phyloP scores from a whole-genome alignment of 2,888 invertebrate genomes.

The Caenorhabditis drosophilae region DNA sequence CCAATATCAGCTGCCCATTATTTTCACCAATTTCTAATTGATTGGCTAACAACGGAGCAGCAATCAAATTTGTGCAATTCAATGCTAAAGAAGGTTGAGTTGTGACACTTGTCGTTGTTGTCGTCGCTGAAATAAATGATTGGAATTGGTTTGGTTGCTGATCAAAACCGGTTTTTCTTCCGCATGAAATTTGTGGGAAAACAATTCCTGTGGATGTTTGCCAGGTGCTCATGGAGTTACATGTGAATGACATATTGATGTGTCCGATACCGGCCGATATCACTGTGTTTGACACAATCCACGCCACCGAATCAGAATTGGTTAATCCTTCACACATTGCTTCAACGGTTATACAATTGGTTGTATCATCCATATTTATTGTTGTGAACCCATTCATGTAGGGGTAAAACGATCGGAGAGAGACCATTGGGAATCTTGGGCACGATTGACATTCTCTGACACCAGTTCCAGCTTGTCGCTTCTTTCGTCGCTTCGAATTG shows the following conservation, averaged over 20 bases:
- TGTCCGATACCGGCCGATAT: slow-evolving; percentile 9
- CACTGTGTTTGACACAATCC: slow-evolving; percentile 25
- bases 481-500: slow-evolving; percentile 2
- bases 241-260: slow-evolving; percentile 31
- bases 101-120: slow-evolving; percentile 32
- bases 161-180: slow-evolving; percentile 15
- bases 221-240: slow-evolving; percentile 25
- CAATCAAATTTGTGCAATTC: slow-evolving; percentile 29
- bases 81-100: slow-evolving; percentile 15
- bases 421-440: slow-evolving; percentile 17
- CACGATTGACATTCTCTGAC: slow-evolving; percentile 24
- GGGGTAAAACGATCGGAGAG: slow-evolving; percentile 21
- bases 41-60: slow-evolving; percentile 13
- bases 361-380: slow-evolving; percentile 14
- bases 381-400: slow-evolving; percentile 30
- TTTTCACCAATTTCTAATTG: slow-evolving; percentile 15
- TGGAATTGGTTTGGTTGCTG: no score
- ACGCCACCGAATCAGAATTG: slow-evolving; percentile 9
- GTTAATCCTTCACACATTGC: slow-evolving; percentile 24
- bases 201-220: slow-evolving; percentile 18
- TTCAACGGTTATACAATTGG: slow-evolving; percentile 20
- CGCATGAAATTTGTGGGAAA: slow-evolving; percentile 21
- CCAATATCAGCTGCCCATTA: slow-evolving; percentile 29
- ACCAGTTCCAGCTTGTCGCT: slow-evolving; percentile 36
- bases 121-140: slow-evolving; percentile 5